Base-by-base conservation (phyloP, 2,113 vertebrate species). In the Urocolius indicus region DNA sequence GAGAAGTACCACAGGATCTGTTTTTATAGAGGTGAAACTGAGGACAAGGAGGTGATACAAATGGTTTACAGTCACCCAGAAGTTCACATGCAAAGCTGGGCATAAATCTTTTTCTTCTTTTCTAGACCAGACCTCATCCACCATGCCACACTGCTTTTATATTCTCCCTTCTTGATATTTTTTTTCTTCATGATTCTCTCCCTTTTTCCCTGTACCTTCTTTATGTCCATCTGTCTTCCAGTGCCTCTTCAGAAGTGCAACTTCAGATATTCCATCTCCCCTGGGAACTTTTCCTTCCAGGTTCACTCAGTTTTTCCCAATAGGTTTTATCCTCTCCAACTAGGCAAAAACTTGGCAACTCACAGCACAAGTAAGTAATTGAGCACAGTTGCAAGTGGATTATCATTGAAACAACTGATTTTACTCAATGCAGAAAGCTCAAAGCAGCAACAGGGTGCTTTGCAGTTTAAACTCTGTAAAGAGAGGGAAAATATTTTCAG, bases 391-490 rank as follows among this genome's bases (percentile, higher is more conserved):
- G 57, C 90, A 90, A 96, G 85, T 92, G 92, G 94, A 94, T 96
- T 94, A 94, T 67, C 90, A 90, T 84, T 75, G 83, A 95, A 96
- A 95, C 90, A 77, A 95, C 85, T 93, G 76, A 95, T 93, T 95
- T 92, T 89, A 68, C 77, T 89, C 85, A 94, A 48, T 19, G 66
- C 49, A 78, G 77, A 93, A 92, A 94, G 88, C 92, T 96, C 92
- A 96, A 90, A 92, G 90, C 90, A 96, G 90, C 94, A 94, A 91
- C 88, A 89, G 94, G 96, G 90, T 90, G 85, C 90, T 94, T 92
- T 93, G 92, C 72, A 90, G 93, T 95, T 93, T 84, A 90, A 95
- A 95, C 71, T 86, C 10, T 90, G 80, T 81, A 94, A 90, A 90
- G 83, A 89, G 72, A 81, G 46, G 59, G 73, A 75, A 95, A 96